Percentiles rank a stretch among this genome's conserved stretches.
Conservation (phyloP, 2,888 invertebrate genomes). For the Hedya salicella region DNA sequence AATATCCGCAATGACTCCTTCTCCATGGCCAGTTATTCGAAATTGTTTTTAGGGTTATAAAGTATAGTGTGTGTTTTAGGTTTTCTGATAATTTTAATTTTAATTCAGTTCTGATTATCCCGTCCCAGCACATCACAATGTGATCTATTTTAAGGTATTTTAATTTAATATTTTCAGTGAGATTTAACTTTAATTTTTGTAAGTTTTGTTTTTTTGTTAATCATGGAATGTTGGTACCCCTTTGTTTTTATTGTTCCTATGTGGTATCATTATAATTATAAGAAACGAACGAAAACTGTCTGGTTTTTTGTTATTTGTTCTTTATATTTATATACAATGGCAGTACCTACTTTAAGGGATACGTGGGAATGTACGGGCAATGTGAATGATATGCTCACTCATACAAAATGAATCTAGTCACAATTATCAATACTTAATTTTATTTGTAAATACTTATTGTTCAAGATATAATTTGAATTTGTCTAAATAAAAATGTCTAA, state of each 20-base stretch:
- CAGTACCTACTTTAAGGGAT: constrained; percentile 54
- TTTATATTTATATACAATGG: constrained; percentile 46
- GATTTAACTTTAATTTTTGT: constrained; percentile 39
- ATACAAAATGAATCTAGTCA: constrained; percentile 75
- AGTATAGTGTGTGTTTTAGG: constrained; percentile 38
- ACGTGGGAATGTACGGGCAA: constrained; percentile 60
- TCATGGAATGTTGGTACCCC: constrained; percentile 62
- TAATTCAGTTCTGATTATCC: constrained; percentile 42
- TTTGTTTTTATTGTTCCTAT: constrained; percentile 51
- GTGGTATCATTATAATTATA: constrained; percentile 68
- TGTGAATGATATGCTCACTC: constrained; percentile 62
- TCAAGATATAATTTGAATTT: constrained; percentile 49
- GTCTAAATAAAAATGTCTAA: constrained; percentile 45
- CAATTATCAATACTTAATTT: constrained; percentile 49
- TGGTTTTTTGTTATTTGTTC: constrained; percentile 49
- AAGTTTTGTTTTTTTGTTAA: constrained; percentile 45
- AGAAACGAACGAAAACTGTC: constrained; percentile 58
- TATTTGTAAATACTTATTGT: constrained; percentile 53
- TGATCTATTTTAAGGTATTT: constrained; percentile 40
- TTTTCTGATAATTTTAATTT: constrained; percentile 30
- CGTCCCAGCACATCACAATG: constrained; percentile 42
- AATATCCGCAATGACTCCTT: not conserved
- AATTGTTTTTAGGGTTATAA: constrained; percentile 18
- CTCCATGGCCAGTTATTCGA: constrained; percentile 26
- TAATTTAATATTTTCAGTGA: constrained; percentile 24